These are phyloP conservation scores for Ceyx margarethae DNA, from an alignment of 2,113 vertebrate species.

Conservation along the genomic window DNA sequence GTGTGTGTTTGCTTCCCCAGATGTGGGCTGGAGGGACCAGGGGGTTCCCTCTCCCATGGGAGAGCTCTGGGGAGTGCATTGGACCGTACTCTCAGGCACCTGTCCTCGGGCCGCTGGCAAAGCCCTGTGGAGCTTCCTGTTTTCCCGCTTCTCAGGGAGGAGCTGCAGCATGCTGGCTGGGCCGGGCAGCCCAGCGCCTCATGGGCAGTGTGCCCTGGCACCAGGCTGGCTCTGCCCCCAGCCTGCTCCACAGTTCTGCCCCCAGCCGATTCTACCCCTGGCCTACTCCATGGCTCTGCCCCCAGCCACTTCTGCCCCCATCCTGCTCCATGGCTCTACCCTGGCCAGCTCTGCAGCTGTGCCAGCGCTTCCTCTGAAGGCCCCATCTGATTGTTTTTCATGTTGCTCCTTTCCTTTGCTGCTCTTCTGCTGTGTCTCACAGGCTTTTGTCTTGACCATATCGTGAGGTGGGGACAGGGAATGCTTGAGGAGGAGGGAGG, in stretches of 20 bases:
- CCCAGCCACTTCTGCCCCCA: too few species aligned
- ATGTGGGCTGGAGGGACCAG: fast-evolving
- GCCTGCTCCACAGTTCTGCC: too few species aligned
- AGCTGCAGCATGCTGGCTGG: background rate
- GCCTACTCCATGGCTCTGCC: too few species aligned
- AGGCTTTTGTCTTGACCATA: background rate
- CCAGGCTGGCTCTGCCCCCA: background rate
- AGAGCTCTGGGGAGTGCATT: background rate
- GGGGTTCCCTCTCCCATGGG: background rate
- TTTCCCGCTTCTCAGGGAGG: background rate
- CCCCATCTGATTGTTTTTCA: background rate
- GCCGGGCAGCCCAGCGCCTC: background rate
- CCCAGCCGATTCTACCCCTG: too few species aligned
- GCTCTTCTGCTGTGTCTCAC: background rate
- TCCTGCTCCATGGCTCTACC: too few species aligned
- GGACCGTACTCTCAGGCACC: background rate
- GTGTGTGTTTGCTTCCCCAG: background rate
- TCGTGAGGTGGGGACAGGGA: background rate
- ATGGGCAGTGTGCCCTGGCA: background rate
- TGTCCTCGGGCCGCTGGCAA: background rate
- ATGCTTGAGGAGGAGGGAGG: background rate
- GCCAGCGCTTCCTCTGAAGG: background rate
- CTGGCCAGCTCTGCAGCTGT: too few species aligned
- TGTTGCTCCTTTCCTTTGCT: background rate
- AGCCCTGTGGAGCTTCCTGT: background rate